Evolutionary conservation across 1,140 invertebrate genomes (phyloP), one percentile per base, ranked within the genome.

Genomic region (Dendroctonus valens): DNA sequence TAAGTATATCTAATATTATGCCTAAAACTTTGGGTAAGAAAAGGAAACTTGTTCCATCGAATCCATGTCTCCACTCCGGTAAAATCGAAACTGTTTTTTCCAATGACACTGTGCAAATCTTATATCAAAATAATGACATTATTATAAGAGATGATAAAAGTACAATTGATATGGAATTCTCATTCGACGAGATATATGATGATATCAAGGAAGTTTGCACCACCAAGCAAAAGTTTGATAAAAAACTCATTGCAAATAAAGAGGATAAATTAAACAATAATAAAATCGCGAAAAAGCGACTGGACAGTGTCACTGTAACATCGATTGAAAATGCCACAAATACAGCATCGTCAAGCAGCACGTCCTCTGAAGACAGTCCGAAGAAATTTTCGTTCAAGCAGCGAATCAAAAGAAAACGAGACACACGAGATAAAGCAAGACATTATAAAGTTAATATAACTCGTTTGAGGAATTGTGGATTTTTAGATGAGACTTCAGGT

Each of bases 131-230:
- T 15, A 67, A 70, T 26, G 70, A 71, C 54, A 65, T 70, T 50
- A 69, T 71, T 59, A 69, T 69, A 40, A 48, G 67, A 26, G 66
- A 68, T 51, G 60, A 59, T 48, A 65, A 71, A 54, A 71, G 66
- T 44, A 57, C 61, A 14, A 49, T 68, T 15, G 63, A 68, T 60
- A 60, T 71, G 61, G 66, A 71, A 44, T 69, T 71, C 51, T 71
- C 70, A 11, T 71, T 71, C 55, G 70, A 71, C 42, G 70, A 70
- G 49, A 64, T 57, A n/a, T 59, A 59, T 2, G 51, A 14, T 41
- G 64, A 71, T 42, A 14, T 38, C 11, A 65, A 59, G 41, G 66
- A 65, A 48, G 50, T 26, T 26, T 26, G 26, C 3, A 26, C 3
- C 26, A 26, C 26, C 1, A 3, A 26, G 26, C 26, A 1, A 26